Conservation (phyloP, 2,888 invertebrate species). For the Timema podura region DNA sequence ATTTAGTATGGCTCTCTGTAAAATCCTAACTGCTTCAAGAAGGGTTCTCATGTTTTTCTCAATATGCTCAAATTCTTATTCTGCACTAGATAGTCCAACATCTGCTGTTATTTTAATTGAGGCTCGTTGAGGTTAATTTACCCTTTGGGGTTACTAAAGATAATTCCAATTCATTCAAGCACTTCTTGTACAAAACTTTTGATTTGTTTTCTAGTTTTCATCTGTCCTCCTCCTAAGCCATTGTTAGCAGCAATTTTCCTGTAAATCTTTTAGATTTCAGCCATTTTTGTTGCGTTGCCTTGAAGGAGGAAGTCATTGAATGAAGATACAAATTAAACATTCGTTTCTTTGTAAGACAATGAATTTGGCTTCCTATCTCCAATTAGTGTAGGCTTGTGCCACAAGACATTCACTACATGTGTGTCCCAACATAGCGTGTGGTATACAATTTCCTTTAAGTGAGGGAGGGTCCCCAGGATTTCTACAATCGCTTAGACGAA, state of each 20-base stretch:
- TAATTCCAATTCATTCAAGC: not conserved
- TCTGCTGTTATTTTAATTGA: conserved; percentile 3
- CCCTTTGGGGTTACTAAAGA: not conserved
- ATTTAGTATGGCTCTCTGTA: not conserved
- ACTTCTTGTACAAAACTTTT: not conserved
- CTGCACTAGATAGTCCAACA: not conserved
- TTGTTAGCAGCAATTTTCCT: not conserved
- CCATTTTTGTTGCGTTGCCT: not conserved
- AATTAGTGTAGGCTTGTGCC: not conserved
- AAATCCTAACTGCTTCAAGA: conserved; percentile 2
- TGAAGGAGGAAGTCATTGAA: not conserved
- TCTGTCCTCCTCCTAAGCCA: not conserved
- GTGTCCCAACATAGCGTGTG: not conserved
- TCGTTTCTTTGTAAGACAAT: too few relatives aligned
- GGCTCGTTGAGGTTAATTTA: not conserved
- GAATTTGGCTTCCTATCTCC: not conserved
- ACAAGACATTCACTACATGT: not conserved
- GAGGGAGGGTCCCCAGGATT: too few relatives aligned
- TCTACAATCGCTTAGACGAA: too few relatives aligned
- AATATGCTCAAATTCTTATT: not conserved
- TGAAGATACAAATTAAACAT: not conserved
- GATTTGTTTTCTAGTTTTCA: not conserved
- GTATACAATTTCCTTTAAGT: too few relatives aligned
- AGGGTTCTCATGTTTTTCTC: not conserved
- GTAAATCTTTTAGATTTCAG: not conserved